phyloP scores from a whole-genome alignment of 37 sponge, comb jelly and placozoan species.

The Mnemiopsis leidyi region DNA sequence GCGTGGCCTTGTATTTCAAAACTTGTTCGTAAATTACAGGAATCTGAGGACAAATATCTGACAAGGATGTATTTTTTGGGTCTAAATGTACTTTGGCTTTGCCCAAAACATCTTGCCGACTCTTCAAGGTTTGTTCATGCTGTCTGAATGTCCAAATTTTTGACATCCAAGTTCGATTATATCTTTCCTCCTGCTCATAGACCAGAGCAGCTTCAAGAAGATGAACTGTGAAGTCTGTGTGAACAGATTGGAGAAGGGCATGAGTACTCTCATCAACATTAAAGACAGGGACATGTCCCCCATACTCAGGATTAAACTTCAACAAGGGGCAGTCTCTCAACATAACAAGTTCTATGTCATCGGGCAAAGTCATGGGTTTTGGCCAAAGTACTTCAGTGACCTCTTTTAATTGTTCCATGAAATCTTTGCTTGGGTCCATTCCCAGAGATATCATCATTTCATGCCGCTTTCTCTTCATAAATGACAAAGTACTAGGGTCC shows the following conservation, averaged over 20 bases:
- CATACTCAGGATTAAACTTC: slow-evolving; percentile 29
- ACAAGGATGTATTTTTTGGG: not conserved
- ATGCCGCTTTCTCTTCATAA: not conserved
- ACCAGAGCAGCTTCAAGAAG: slow-evolving; percentile 57
- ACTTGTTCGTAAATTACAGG: not conserved
- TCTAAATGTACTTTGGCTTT: slow-evolving; percentile 32
- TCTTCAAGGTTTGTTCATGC: slow-evolving; percentile 3
- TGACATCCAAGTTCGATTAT: slow-evolving; percentile 23
- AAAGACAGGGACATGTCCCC: slow-evolving; percentile 22
- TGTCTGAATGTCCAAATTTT: slow-evolving; percentile 15
- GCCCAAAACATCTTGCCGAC: slow-evolving; percentile 7
- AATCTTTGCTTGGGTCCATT: not conserved
- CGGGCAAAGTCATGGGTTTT: not conserved
- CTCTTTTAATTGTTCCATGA: not conserved
- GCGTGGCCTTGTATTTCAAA: slow-evolving; percentile 12
- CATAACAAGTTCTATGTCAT: not conserved
- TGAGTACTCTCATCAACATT: not conserved
- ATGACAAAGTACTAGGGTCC: slow-evolving; percentile 19
- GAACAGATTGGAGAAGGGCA: not conserved
- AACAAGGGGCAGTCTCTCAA: slow-evolving; percentile 17
- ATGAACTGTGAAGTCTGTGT: slow-evolving; percentile 38
- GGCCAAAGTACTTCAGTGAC: not conserved
- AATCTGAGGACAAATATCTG: not conserved
- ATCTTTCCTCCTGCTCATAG: slow-evolving; percentile 5
- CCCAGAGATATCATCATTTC: not conserved